phyloP scores from a whole-genome alignment of 2,797 vertebrate genomes.

The Sarcophilus harrisii region DNA sequence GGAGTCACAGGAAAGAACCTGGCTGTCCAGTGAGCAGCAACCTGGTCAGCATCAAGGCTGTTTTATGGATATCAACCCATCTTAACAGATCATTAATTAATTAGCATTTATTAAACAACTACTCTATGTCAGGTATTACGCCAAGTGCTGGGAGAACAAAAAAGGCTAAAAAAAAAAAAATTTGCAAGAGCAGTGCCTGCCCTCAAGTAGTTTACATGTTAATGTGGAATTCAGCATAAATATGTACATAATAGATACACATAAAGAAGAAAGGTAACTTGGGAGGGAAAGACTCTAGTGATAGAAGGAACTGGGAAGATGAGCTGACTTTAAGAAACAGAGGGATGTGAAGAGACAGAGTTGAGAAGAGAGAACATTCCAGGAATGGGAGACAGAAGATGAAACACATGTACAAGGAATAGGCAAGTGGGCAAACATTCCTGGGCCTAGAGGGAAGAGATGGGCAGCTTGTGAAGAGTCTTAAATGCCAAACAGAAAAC shows the following conservation, averaged over 20 bases:
- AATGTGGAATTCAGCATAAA: background rate
- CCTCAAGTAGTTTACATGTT: background rate
- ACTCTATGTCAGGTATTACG: background rate
- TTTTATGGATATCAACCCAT: background rate
- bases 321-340: background rate
- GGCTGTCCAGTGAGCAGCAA: background rate
- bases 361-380: background rate
- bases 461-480: background rate
- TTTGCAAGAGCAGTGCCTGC: background rate
- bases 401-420: too few species aligned
- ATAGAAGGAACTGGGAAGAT: background rate
- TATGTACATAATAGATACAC: background rate
- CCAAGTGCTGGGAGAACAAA: background rate
- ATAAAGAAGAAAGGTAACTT: background rate
- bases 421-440: background rate
- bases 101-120: background rate
- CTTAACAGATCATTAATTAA: background rate
- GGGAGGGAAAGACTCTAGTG: background rate
- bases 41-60: background rate
- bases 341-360: background rate
- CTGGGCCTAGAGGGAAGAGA: background rate
- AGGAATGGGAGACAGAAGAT: background rate
- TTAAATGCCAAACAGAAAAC: background rate
- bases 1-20: background rate
- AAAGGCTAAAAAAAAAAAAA: background rate